Base-by-base conservation (phyloP, 2,888 invertebrate species). In the Xylota sylvarum region DNA sequence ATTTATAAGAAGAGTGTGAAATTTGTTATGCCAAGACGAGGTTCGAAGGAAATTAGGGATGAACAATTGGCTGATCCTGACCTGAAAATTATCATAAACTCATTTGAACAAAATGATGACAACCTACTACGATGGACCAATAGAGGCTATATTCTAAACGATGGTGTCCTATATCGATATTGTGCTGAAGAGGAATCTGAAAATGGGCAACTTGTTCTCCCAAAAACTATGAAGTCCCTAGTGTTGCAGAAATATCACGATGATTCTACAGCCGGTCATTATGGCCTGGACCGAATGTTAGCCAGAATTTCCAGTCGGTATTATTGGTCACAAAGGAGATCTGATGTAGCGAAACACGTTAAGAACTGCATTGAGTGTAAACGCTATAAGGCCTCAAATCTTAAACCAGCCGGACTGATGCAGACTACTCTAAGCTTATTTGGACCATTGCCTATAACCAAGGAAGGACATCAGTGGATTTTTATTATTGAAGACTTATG, bases 401-500 rank as follows among this genome's bases (percentile, higher is more conserved):
- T 87, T 17, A 89, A 88, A 55, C 88, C 88, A 2, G 70, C 62
- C 0, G 77, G 88, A 17, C 50, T 89, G 58, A 82, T 88, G 12
- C 87, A 89, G 46, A 84, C 85, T 37, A 62, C 72, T 2, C 19
- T 69, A 14, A 85, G 85, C 23, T 62, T 88, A 6, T 88, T 88
- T 67, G 88, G 84, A 17, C 87, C 81, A 4, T 35, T 70, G 83
- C 87, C 88, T 1, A 23, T 12, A 6, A 82, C 60, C 3, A 3
- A 83, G 0, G 88, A 67, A 19, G 83, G 80, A 30, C 30, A 81
- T 7, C 73, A 72, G 19, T 91, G 91, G 90, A 88, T 91, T 4
- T 35, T 88, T 58, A 52, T 89, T 83, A 85, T 85, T 0, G 89
- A 89, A 81, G 91, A 91, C 19, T 40, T 91, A 0, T 88, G 88